Conservation (phyloP, 1,140 invertebrate genomes). For the Thaumetopoea pityocampa region DNA sequence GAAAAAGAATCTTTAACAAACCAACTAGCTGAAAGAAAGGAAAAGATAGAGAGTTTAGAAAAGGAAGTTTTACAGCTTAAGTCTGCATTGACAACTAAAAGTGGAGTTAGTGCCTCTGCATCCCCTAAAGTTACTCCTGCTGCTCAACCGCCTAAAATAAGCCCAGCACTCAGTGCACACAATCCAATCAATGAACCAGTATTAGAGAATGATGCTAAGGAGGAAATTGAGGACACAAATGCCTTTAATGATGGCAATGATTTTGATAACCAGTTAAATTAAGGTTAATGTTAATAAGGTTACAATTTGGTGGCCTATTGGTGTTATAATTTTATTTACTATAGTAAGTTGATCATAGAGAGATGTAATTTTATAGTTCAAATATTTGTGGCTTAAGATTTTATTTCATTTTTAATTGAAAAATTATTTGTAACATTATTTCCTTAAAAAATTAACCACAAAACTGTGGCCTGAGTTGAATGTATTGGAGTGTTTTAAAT, state of each 20-base stretch:
- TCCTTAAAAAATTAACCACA: too few species aligned
- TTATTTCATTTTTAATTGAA: too few species aligned
- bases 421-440: too few species aligned
- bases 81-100: conserved; percentile 52
- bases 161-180: conserved; percentile 48
- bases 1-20: conserved; percentile 54
- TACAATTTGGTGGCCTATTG: conserved; percentile 6
- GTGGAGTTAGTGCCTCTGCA: conserved; percentile 38
- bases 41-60: conserved; percentile 54
- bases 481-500: too few species aligned
- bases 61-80: conserved; percentile 55
- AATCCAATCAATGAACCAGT: conserved; percentile 57
- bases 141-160: conserved; percentile 54
- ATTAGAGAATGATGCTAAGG: conserved; percentile 64
- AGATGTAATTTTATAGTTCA: too few species aligned
- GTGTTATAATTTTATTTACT: conserved; percentile 10
- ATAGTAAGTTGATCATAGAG: too few species aligned
- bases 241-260: conserved; percentile 56
- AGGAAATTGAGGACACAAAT: conserved; percentile 64
- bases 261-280: conserved; percentile 46
- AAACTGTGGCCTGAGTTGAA: too few species aligned
- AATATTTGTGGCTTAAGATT: too few species aligned
- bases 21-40: conserved; percentile 51
- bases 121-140: conserved; percentile 59
- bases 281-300: conserved; percentile 1